Conservation (phyloP, 1,140 invertebrate species). For the Drosophila bocki region DNA sequence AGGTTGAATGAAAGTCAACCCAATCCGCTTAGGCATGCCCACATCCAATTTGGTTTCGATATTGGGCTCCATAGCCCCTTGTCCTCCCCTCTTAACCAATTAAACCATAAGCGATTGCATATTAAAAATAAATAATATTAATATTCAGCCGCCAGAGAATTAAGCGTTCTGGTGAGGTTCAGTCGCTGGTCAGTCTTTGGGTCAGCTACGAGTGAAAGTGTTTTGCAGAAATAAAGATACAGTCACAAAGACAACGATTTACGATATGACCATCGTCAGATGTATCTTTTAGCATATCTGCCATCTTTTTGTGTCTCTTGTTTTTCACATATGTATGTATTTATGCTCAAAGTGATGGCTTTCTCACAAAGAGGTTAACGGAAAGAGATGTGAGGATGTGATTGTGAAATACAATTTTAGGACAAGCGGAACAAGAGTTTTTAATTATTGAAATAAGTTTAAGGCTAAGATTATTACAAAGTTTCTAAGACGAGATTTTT, state of each 20-base stretch:
- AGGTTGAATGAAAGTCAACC: constrained; percentile 72
- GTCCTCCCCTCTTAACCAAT: constrained; percentile 13
- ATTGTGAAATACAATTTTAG: constrained; percentile 19
- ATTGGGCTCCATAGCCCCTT: neutral
- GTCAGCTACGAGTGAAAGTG: constrained; percentile 64
- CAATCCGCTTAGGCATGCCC: constrained; percentile 56
- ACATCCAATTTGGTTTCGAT: constrained; percentile 31
- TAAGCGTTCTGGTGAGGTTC: constrained; percentile 1
- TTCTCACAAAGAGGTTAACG: constrained; percentile 34
- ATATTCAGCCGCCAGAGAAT: constrained; percentile 26
- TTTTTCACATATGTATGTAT: constrained; percentile 39
- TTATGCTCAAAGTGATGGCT: constrained; percentile 28
- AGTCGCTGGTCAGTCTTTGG: constrained; percentile 20
- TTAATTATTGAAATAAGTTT: neutral
- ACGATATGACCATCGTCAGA: constrained; percentile 62
- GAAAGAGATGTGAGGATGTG: constrained; percentile 13
- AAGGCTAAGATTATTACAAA: neutral
- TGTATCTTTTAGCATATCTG: constrained; percentile 49
- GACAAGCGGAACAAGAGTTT: neutral
- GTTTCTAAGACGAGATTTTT: neutral
- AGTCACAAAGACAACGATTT: constrained; percentile 65
- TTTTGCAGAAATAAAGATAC: constrained; percentile 60
- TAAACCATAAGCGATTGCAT: constrained; percentile 38
- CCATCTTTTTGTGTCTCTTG: constrained; percentile 24
- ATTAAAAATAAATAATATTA: constrained; percentile 31